Base-by-base conservation (phyloP, 2,888 invertebrate species). In the Smittia sp. region DNA sequence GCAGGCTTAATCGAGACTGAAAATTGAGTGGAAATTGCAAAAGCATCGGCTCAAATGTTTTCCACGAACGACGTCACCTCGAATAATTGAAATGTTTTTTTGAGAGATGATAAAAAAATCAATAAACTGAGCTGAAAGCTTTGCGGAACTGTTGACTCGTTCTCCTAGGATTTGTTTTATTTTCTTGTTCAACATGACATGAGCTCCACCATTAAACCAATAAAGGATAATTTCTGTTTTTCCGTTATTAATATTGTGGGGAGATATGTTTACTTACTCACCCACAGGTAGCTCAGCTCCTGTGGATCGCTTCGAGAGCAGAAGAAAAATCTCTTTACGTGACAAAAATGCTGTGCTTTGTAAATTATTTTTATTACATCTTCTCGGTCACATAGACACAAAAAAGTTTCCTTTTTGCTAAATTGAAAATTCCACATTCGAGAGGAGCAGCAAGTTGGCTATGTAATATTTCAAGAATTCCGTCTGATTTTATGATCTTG, bases 341-440 rank as follows among this genome's bases (percentile, higher is more conserved):
- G 58, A 58, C 20, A 22, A 58, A 18, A 20, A 38, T 11, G 11
- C 11, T 38, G 6, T 38, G 7, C 11, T 38, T 38, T 18, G 13
- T 52, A 15, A 52, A 24, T 63, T 9, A 63, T 27, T 63, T 63
- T 27, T 63, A 27, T 27, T 63, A 58, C 24, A 58, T 58, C 58
- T 9, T 9, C 32, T 52, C 27, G 69, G 54, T 25, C 69, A 69
- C 52, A 69, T 52, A 66, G 66, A 66, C 38, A 15, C 41, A 41
- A 46, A 67, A 15, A 68, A 46, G 20, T 38, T 68, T 69, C 15
- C 46, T 69, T n/a, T 52, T n/a, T 69, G 15, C 54, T 9, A 69
- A 69, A 69, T 69, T 69, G 69, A 69, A 69, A 69, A 69, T 69
- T 69, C 54, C 27, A 13, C 25, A n/a, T 63, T 27, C 3, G n/a